A percentile compares a stretch with the other conserved stretches of the same genome.
Evolutionary conservation across 2,113 vertebrate genomes (phyloP).

Genomic region (Oncorhynchus tshawytscha): DNA sequence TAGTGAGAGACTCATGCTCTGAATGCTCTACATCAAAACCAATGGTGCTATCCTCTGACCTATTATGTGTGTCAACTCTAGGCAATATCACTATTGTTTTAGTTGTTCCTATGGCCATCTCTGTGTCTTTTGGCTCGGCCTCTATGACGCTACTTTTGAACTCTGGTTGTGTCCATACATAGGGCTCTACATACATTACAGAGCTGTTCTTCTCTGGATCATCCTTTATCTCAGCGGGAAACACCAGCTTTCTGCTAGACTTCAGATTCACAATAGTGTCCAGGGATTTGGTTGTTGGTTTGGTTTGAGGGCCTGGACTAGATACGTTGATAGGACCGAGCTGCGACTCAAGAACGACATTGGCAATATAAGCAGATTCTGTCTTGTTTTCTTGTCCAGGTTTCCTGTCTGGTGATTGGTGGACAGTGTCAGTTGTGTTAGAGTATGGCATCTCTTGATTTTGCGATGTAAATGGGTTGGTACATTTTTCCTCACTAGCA

Average conservation of each 20-base stretch:
- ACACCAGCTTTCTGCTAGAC: slow-evolving; percentile 5
- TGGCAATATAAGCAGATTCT: not conserved
- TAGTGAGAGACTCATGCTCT: not conserved
- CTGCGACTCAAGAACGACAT: not conserved
- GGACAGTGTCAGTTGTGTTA: not conserved
- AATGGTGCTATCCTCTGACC: not conserved
- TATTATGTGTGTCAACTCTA: not conserved
- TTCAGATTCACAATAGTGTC: not conserved
- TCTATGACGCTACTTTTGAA: not conserved
- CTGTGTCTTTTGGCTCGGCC: not conserved
- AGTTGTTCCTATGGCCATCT: not conserved
- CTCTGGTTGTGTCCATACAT: not conserved
- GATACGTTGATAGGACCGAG: not conserved
- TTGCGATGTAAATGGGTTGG: not conserved
- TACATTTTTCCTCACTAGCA: not conserved
- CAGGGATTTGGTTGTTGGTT: not conserved
- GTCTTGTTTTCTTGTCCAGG: not conserved
- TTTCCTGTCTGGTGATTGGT: slow-evolving; percentile 13
- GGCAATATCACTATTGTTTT: not conserved
- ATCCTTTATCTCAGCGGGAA: slow-evolving; percentile 20
- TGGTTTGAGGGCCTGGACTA: not conserved
- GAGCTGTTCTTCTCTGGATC: slow-evolving; percentile 22
- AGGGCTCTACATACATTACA: slow-evolving; percentile 13
- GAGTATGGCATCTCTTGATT: not conserved
- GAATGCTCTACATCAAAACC: not conserved